These are phyloP conservation scores for Lasioglossum malachurum DNA, from an alignment of 2,888 invertebrate species.

Conservation along the genomic window DNA sequence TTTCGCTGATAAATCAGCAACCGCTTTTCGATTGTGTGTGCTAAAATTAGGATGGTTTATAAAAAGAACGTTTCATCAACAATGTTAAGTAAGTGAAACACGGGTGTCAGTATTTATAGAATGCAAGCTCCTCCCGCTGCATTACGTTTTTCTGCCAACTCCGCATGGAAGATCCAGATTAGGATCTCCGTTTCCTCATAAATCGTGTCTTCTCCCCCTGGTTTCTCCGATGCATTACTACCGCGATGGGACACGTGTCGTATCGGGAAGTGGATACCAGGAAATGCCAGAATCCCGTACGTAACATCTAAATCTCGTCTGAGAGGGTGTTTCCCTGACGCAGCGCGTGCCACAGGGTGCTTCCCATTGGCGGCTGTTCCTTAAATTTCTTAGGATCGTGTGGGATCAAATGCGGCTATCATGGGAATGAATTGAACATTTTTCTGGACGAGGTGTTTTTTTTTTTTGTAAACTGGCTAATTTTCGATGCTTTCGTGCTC, in stretches of 20 bases:
- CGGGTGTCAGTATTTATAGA: constrained; percentile 44
- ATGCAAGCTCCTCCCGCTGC: not conserved
- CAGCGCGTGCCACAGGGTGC: constrained; percentile 73
- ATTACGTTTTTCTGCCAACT: constrained; percentile 43
- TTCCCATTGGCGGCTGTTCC: constrained; percentile 59
- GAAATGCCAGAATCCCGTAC: constrained; percentile 65
- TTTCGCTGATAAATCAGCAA: not conserved
- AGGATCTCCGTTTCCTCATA: constrained; percentile 59
- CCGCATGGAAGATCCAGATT: constrained; percentile 45
- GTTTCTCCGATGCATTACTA: constrained; percentile 58
- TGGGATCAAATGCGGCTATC: not conserved
- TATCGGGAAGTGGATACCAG: constrained; percentile 69
- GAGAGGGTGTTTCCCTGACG: constrained; percentile 64
- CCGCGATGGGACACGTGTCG: constrained; percentile 74
- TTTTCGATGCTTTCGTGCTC: constrained; percentile 38
- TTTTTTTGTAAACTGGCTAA: not conserved
- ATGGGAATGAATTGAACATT: not conserved
- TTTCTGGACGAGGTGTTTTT: not conserved
- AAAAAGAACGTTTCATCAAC: not conserved
- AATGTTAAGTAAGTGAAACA: constrained; percentile 5
- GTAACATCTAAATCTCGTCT: constrained; percentile 71
- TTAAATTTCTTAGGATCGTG: not conserved
- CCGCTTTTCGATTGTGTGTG: not conserved
- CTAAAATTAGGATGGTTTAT: not conserved
- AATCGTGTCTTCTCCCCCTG: constrained; percentile 56